Evolutionary conservation across 2,888 invertebrate species (phyloP).

Genomic region (Papilio gigon): DNA sequence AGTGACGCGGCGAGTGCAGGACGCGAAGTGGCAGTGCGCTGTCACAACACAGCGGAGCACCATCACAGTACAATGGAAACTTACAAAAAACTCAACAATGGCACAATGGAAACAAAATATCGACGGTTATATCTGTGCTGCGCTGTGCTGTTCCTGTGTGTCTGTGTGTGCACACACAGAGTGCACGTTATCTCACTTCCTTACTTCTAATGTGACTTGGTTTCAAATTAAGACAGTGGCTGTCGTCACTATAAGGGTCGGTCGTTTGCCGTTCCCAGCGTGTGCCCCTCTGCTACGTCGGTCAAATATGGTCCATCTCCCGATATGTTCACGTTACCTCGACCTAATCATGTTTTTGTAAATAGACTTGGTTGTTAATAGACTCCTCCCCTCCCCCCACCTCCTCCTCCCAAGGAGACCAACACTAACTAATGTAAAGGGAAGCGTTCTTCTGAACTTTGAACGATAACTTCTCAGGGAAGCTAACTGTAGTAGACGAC

Average conservation of each 20-base stretch:
- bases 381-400: too few relatives aligned
- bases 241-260: neutral
- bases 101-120: conserved; percentile 1
- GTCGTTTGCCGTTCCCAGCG: neutral
- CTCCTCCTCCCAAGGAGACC: too few relatives aligned
- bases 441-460: neutral
- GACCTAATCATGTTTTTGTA: neutral
- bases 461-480: neutral
- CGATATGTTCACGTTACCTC: neutral
- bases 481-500: neutral
- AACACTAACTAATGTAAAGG: too few relatives aligned
- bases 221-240: neutral
- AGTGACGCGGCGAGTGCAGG: too few relatives aligned
- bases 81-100: conserved; percentile 11
- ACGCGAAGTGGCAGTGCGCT: conserved; percentile 6
- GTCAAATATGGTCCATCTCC: neutral
- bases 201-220: neutral
- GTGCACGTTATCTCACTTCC: neutral
- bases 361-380: too few relatives aligned
- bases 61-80: neutral
- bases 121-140: neutral
- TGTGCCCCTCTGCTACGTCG: neutral
- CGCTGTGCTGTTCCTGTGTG: too few relatives aligned
- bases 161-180: neutral
- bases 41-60: neutral